Evolutionary conservation across 2,888 invertebrate species (phyloP).

Genomic region (Nemotelus pantherinus): DNA sequence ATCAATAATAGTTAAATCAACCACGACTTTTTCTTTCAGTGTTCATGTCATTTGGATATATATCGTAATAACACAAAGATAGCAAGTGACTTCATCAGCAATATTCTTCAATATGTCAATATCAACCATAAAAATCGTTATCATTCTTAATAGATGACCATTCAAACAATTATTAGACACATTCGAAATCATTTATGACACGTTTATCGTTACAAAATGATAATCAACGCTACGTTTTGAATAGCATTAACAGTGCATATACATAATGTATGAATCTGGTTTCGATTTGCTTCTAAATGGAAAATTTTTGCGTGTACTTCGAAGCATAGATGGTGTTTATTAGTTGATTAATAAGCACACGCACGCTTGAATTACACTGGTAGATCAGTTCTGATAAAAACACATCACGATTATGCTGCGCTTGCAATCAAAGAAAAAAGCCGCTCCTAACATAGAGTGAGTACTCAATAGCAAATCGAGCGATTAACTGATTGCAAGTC

Average conservation of each 20-base stretch:
- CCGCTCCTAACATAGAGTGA: neutral
- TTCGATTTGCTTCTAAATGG: no score
- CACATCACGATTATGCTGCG: neutral
- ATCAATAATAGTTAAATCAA: no score
- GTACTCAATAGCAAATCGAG: neutral
- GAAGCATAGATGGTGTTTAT: neutral
- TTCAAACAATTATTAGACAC: neutral
- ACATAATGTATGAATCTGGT: neutral
- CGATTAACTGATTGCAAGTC: neutral
- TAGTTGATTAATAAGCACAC: neutral
- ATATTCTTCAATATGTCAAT: no score
- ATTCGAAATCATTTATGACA: slow-evolving; percentile 7
- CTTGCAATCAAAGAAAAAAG: neutral
- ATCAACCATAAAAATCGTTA: no score
- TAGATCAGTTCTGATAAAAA: neutral
- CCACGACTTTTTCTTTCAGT: no score
- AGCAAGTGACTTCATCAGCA: no score
- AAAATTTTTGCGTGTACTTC: no score
- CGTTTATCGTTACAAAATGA: slow-evolving; percentile 5
- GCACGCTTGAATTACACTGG: neutral
- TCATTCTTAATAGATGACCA: no score
- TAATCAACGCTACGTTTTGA: neutral
- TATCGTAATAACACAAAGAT: no score
- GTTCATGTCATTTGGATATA: no score
- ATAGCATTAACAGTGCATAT: neutral